Percentiles rank a stretch among this genome's conserved stretches.
These are phyloP conservation scores for Marcusenius ussheri DNA, from an alignment of 2,113 vertebrate genomes.

Conservation along the genomic window DNA sequence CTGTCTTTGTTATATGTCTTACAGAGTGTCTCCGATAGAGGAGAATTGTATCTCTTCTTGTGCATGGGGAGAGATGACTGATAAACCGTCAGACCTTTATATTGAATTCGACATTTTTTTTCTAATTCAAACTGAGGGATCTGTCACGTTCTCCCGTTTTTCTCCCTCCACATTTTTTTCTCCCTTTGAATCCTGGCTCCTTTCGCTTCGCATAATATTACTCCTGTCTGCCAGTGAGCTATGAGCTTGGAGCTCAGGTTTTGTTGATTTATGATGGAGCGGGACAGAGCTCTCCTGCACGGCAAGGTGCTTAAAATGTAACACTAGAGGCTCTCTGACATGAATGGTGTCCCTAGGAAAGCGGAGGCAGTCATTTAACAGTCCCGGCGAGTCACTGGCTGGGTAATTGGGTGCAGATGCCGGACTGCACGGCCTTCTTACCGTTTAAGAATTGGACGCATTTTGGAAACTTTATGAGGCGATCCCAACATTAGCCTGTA, in stretches of 20 bases:
- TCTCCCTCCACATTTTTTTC: neutral
- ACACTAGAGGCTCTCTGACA: conserved; percentile 62
- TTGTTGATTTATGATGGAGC: conserved; percentile 53
- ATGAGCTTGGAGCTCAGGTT: conserved; percentile 16
- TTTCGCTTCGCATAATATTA: neutral
- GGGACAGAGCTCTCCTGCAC: conserved; percentile 36
- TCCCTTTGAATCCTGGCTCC: neutral
- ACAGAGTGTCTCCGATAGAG: neutral
- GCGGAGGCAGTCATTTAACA: conserved; percentile 55
- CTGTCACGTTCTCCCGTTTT: neutral
- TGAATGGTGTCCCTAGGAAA: conserved; percentile 58
- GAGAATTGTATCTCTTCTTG: neutral
- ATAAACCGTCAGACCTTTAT: neutral
- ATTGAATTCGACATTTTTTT: neutral
- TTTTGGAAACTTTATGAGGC: conserved; percentile 61
- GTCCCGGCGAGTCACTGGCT: conserved; percentile 46
- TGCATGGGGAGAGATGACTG: neutral
- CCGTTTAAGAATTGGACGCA: conserved; percentile 58
- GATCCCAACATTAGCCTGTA: conserved; percentile 46
- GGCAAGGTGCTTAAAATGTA: conserved; percentile 63
- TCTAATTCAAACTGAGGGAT: neutral
- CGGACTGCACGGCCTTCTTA: conserved; percentile 50
- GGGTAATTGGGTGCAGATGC: conserved; percentile 70
- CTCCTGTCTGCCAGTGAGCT: conserved; percentile 11
- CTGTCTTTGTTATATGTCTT: neutral